phyloP scores from a whole-genome alignment of 2,797 vertebrate genomes.

The Nasua narica region DNA sequence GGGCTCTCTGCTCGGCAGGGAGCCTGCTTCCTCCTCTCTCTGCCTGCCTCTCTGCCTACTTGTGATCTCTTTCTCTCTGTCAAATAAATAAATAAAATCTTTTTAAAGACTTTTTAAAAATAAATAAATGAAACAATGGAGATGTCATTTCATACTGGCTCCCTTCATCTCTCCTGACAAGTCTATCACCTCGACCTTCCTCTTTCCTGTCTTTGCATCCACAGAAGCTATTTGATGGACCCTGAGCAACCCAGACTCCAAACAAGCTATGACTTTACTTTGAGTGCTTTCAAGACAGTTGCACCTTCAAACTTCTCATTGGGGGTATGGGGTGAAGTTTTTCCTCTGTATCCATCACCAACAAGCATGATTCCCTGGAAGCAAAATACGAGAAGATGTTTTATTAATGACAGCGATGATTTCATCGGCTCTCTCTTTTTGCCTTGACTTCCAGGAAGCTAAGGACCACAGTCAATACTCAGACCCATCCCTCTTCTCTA shows the following conservation, averaged over 20 bases:
- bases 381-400: neutral
- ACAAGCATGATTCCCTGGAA: constrained; percentile 90
- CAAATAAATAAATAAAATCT: no score
- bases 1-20: no score
- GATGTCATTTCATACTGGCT: neutral
- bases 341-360: constrained; percentile 96
- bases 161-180: neutral
- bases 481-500: neutral
- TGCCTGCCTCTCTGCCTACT: no score
- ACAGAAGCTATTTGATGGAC: neutral
- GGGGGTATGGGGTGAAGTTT: constrained; percentile 96
- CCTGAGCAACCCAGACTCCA: neutral
- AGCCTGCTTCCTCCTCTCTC: no score
- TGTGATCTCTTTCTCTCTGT: no score
- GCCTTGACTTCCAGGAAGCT: neutral
- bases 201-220: neutral
- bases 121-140: neutral
- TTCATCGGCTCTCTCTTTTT: neutral
- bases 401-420: neutral
- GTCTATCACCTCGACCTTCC: neutral
- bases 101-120: no score
- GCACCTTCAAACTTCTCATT: constrained; percentile 98
- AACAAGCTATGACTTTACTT: constrained; percentile 83
- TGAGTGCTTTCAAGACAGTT: constrained; percentile 94
- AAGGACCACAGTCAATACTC: neutral